phyloP scores from a whole-genome alignment of 1,140 invertebrate species.

The Yoshiicerus persimilis region DNA sequence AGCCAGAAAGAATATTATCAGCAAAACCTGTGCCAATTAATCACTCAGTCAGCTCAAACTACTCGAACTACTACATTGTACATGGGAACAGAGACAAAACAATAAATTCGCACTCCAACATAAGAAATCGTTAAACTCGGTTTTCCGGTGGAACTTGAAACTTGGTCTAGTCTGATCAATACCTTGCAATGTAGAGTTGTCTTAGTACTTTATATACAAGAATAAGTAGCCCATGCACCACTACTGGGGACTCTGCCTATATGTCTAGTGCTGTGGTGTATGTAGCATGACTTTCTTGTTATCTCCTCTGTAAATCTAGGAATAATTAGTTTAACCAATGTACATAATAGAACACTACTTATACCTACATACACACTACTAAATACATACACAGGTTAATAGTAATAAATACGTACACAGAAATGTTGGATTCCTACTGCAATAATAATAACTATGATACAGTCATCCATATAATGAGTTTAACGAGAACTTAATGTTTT shows the following conservation, averaged over 20 bases:
- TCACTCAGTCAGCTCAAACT: neutral
- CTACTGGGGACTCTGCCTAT: no score
- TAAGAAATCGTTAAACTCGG: slow-evolving; percentile 9
- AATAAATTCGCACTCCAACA: slow-evolving; percentile 8
- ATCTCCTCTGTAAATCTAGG: slow-evolving; percentile 5
- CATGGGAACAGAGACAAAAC: slow-evolving; percentile 8
- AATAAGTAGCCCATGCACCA: neutral
- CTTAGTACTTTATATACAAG: neutral
- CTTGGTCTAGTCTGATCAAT: neutral
- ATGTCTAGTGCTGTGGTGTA: neutral
- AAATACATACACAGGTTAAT: neutral
- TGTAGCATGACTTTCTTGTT: neutral
- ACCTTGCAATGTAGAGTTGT: neutral
- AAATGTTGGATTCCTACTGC: neutral
- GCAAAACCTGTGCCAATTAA: slow-evolving; percentile 9
- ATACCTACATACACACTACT: neutral
- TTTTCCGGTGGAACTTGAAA: slow-evolving; percentile 18
- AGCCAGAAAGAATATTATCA: neutral
- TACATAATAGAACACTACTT: neutral
- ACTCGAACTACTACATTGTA: neutral
- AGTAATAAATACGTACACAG: neutral
- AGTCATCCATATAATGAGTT: neutral
- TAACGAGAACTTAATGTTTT: neutral
- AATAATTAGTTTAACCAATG: slow-evolving; percentile 19
- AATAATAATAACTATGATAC: neutral